Conservation (phyloP, 2,888 invertebrate genomes). For the Eupithecia tripunctaria region DNA sequence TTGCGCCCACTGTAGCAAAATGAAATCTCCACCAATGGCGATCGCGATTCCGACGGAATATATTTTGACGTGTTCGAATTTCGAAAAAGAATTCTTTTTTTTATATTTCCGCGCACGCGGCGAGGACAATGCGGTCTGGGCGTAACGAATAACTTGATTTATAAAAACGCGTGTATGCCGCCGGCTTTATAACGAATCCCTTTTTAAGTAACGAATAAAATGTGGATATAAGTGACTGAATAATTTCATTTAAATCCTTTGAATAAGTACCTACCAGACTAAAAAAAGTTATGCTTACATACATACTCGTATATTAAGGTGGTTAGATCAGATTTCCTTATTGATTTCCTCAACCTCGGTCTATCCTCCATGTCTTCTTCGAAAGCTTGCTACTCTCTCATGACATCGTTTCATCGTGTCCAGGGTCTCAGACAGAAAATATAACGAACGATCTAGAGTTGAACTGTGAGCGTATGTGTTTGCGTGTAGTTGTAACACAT, state of each 20-base stretch:
- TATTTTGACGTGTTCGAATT: conserved; percentile 76
- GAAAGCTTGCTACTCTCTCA: too few relatives aligned
- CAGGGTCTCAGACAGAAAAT: too few relatives aligned
- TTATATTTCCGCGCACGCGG: conserved; percentile 62
- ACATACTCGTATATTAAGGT: too few relatives aligned
- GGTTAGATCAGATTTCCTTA: too few relatives aligned
- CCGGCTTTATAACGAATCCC: conserved; percentile 53
- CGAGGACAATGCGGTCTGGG: conserved; percentile 75
- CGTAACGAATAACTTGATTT: conserved; percentile 80
- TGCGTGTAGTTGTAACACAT: too few relatives aligned
- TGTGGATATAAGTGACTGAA: conserved; percentile 15
- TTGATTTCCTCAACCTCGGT: too few relatives aligned
- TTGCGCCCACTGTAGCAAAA: conserved; percentile 44
- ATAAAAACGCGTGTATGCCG: conserved; percentile 69
- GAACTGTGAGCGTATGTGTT: too few relatives aligned
- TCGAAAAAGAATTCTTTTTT: conserved; percentile 58
- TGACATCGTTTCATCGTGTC: too few relatives aligned
- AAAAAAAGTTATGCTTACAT: too few relatives aligned
- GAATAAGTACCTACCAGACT: not conserved
- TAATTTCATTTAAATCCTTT: not conserved
- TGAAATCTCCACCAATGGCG: conserved; percentile 62
- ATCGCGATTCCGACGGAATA: conserved; percentile 67
- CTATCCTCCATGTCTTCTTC: too few relatives aligned
- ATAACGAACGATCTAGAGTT: too few relatives aligned
- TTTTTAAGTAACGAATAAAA: conserved; percentile 27